These are phyloP conservation scores for Chymomyza fuscimana DNA, from an alignment of 2,888 invertebrate species.

Conservation along the genomic window DNA sequence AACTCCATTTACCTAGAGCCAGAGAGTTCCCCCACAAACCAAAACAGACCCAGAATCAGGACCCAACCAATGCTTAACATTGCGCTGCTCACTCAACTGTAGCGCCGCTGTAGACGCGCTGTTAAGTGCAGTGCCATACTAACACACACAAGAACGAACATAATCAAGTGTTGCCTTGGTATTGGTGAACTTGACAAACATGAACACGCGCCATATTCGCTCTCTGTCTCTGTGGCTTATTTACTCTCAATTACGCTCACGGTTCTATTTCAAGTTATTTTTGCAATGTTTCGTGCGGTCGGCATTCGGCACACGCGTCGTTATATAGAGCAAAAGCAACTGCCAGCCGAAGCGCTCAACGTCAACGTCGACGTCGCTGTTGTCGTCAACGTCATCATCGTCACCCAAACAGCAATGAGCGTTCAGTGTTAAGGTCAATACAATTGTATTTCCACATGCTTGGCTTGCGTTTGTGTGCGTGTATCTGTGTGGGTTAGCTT, in stretches of 20 bases:
- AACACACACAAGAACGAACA: conserved; percentile 6
- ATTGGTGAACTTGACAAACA: conserved; percentile 71
- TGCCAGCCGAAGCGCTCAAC: conserved; percentile 8
- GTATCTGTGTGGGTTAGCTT: conserved; percentile 11
- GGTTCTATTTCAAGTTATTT: conserved; percentile 48
- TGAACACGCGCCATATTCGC: conserved; percentile 38
- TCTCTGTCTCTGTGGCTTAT: conserved; percentile 29
- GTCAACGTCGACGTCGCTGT: neutral
- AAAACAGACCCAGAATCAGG: neutral
- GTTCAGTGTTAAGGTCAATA: conserved; percentile 77
- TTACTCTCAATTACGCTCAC: conserved; percentile 17
- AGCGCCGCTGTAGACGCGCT: conserved; percentile 58
- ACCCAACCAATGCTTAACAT: conserved; percentile 40
- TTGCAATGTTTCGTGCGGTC: conserved; percentile 19
- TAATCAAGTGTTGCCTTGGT: conserved; percentile 42
- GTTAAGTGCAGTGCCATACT: conserved; percentile 46
- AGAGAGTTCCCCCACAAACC: neutral
- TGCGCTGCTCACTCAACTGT: conserved; percentile 53
- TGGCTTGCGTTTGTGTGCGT: conserved; percentile 39
- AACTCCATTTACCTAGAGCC: conserved; percentile 29
- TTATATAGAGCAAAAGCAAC: conserved; percentile 25
- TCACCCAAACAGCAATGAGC: conserved; percentile 33
- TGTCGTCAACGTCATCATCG: neutral
- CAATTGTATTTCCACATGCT: conserved; percentile 42
- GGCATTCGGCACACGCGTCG: neutral